These are phyloP conservation scores for Nomada flava DNA, from an alignment of 2,888 invertebrate genomes.

Conservation along the genomic window DNA sequence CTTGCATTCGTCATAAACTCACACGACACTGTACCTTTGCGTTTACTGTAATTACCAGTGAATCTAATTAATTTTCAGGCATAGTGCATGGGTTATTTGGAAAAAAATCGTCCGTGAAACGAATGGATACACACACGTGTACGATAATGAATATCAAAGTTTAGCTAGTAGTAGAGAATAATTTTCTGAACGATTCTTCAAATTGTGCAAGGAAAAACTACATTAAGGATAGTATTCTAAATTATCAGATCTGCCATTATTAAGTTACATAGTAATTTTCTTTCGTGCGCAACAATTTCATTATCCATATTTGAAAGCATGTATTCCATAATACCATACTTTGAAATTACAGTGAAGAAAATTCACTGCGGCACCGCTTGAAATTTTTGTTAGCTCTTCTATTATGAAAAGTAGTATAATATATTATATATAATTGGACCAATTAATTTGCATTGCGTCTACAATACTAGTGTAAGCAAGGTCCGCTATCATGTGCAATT, in stretches of 20 bases:
- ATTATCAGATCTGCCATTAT: not conserved
- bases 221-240: too few relatives aligned
- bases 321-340: too few relatives aligned
- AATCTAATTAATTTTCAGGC: constrained; percentile 50
- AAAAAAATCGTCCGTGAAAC: constrained; percentile 4
- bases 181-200: not conserved
- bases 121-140: not conserved
- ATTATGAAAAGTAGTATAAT: too few relatives aligned
- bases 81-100: constrained; percentile 22
- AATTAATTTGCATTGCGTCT: not conserved
- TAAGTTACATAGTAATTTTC: too few relatives aligned
- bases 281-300: too few relatives aligned
- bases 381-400: too few relatives aligned
- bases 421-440: too few relatives aligned
- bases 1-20: constrained; percentile 68
- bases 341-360: too few relatives aligned
- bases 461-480: constrained; percentile 20
- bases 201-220: not conserved
- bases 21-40: constrained; percentile 32
- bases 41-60: constrained; percentile 46
- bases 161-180: not conserved
- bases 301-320: too few relatives aligned
- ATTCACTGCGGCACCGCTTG: too few relatives aligned
- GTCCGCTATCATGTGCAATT: constrained; percentile 62
- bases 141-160: not conserved